Base-by-base conservation (phyloP, 2,888 invertebrate species). In the Fabriciana adippe region DNA sequence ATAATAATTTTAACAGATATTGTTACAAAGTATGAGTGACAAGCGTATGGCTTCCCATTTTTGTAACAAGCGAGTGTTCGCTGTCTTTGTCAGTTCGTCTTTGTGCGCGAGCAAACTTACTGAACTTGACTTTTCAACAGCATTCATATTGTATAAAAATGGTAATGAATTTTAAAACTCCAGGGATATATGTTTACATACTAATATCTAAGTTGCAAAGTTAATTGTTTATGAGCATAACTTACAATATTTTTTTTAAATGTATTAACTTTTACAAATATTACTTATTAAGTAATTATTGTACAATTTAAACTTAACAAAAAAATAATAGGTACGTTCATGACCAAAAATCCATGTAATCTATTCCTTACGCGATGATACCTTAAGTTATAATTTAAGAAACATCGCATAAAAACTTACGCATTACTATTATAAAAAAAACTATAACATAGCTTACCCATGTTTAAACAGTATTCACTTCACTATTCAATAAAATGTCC, bases 401-500 rank as follows among this genome's bases (percentile, higher is more conserved):
- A 41, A 41, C 11, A 11, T 41, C 11, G 8, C 35, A 11, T 11
- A 41, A 11, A 41, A 41, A 8, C 35, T 41, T 41, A 41, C 35
- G 35, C 2, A 47, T 50, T 16, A 48, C 35, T 16, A 51, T 14
- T 35, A 51, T 8, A 35, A 15, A 50, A 48, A 45, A 60, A 59
- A 26, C 26, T 16, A 63, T 47, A 60, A 64, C 18, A 47, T 45
- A 55, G 85, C 92, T 88, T 68, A 92, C 92, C 92, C 92, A 92
- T 92, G 77, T 73, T 73, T 75, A 75, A 72, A 76, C 74, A 73
- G 79, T 78, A 80, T 83, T 82, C 89, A 90, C 91, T 89, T 87
- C 90, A 88, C 88, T 86, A 84, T 81, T 75, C 48, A 68, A 66
- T 69, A 74, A 79, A 81, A 80, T 79, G 87, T 89, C 85, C 85